Conservation (phyloP, 2,113 vertebrate genomes). For the Brienomyrus longianalis region DNA sequence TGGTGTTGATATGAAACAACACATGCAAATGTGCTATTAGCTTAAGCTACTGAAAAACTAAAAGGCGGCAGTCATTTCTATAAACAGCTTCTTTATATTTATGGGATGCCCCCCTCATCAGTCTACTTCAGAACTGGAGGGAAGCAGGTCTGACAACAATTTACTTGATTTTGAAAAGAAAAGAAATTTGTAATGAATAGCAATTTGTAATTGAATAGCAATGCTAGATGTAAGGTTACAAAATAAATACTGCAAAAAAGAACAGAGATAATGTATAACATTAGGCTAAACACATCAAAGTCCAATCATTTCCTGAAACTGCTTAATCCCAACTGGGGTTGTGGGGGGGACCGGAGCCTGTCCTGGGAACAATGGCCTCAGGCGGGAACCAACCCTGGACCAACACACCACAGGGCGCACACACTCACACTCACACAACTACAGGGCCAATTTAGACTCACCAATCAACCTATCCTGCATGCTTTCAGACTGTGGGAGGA, state of each 20-base stretch:
- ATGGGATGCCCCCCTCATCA: not conserved
- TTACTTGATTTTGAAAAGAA: not conserved
- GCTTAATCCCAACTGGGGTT: too few relatives aligned
- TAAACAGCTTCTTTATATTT: not conserved
- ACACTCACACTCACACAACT: too few relatives aligned
- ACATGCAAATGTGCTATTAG: not conserved
- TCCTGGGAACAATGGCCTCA: too few relatives aligned
- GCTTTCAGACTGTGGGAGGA: too few relatives aligned
- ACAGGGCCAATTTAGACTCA: too few relatives aligned
- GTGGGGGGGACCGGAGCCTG: too few relatives aligned
- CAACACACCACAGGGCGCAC: too few relatives aligned
- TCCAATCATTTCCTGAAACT: too few relatives aligned
- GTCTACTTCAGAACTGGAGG: not conserved
- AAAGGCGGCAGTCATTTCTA: not conserved
- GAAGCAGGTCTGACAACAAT: not conserved
- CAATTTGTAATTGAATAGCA: too few relatives aligned
- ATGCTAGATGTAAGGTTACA: not conserved
- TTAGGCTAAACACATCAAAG: not conserved
- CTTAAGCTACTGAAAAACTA: not conserved
- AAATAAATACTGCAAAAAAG: not conserved
- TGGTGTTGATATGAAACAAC: not conserved
- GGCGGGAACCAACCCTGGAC: too few relatives aligned
- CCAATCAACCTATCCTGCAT: too few relatives aligned
- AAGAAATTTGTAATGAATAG: not conserved
- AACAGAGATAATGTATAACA: not conserved